Evolutionary conservation across 2,888 invertebrate genomes (phyloP).

Genomic region (Oscheius onirici): DNA sequence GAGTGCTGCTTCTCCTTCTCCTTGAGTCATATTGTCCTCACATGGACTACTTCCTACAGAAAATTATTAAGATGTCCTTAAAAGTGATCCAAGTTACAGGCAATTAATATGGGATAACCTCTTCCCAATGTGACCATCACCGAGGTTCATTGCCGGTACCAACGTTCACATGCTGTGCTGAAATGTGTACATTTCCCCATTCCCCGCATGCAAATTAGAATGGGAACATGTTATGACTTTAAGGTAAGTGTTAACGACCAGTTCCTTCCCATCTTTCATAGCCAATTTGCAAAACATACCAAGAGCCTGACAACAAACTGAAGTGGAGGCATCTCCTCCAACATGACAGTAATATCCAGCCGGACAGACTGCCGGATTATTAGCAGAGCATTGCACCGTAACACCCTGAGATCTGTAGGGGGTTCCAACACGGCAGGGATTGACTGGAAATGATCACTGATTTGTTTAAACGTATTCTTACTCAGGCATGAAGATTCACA

Average conservation of each 20-base stretch:
- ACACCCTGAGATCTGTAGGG: conserved; percentile 68
- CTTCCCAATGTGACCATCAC: not conserved
- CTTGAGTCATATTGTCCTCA: conserved; percentile 61
- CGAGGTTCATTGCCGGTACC: conserved; percentile 1
- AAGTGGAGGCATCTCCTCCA: conserved; percentile 62
- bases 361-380: conserved; percentile 59
- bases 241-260: conserved; percentile 16
- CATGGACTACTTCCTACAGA: conserved; percentile 59
- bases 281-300: conserved; percentile 40
- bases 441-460: conserved; percentile 53
- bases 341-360: conserved; percentile 70
- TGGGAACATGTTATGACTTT: not conserved
- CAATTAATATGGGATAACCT: conserved; percentile 6
- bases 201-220: conserved; percentile 24
- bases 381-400: conserved; percentile 66
- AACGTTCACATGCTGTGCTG: conserved; percentile 20
- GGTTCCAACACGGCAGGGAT: conserved; percentile 67
- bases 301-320: conserved; percentile 68
- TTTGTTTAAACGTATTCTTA: conserved; percentile 16
- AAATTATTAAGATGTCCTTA: not conserved
- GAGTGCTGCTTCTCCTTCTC: conserved; percentile 58
- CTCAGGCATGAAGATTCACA: conserved; percentile 63
- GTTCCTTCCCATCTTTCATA: conserved; percentile 1
- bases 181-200: not conserved
- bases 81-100: not conserved